Evolutionary conservation across 2,797 vertebrate genomes (phyloP).

Genomic region (Manis pentadactyla): DNA sequence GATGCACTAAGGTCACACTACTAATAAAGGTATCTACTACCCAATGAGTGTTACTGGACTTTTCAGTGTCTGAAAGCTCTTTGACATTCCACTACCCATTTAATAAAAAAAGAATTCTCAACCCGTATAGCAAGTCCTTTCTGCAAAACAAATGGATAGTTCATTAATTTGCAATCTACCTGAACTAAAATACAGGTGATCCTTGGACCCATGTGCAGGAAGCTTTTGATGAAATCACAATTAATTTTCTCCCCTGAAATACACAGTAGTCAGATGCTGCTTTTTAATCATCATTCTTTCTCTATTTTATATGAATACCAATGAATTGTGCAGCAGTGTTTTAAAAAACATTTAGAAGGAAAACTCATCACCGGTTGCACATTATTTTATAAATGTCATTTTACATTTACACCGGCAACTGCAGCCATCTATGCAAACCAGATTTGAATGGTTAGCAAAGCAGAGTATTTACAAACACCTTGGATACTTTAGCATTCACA

Average conservation of each 20-base stretch:
- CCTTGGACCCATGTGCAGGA: background rate
- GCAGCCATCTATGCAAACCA: slow-evolving; percentile 80
- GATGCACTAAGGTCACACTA: background rate
- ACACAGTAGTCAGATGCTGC: slow-evolving; percentile 74
- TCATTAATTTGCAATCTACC: slow-evolving; percentile 74
- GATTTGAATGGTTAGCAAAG: slow-evolving; percentile 85
- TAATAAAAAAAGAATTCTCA: slow-evolving; percentile 18
- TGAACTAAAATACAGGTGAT: slow-evolving; percentile 61
- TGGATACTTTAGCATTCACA: slow-evolving; percentile 82
- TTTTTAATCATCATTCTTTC: slow-evolving; percentile 80
- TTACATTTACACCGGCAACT: slow-evolving; percentile 81
- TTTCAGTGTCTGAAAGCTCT: background rate
- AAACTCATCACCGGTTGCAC: slow-evolving; percentile 79
- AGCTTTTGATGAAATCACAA: slow-evolving; percentile 68
- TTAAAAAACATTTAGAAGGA: slow-evolving; percentile 85
- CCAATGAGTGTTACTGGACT: background rate
- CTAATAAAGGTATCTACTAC: background rate
- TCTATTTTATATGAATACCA: slow-evolving; percentile 83
- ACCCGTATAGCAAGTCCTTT: slow-evolving; percentile 58
- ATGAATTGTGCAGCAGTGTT: slow-evolving; percentile 78
- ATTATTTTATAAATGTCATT: slow-evolving; percentile 84
- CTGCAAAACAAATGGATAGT: slow-evolving; percentile 33
- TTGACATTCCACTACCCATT: background rate
- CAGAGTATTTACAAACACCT: slow-evolving; percentile 86
- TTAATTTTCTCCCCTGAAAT: slow-evolving; percentile 77